Base-by-base conservation (phyloP, 2,113 vertebrate genomes). In the Pygathrix nemaeus region DNA sequence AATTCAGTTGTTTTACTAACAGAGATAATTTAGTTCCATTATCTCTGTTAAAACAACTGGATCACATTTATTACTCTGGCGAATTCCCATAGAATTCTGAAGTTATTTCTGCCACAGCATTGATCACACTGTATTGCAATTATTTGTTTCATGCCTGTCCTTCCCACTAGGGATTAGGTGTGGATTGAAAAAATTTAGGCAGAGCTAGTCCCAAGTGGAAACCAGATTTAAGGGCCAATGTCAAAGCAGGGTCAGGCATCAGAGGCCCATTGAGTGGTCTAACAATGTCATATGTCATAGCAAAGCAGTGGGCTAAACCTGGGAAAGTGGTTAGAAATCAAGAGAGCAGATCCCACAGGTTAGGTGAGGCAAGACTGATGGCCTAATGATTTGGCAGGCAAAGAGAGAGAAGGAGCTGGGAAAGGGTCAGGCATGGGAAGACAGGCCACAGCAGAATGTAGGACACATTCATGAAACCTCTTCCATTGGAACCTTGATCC, bases 1-100 rank as follows among this genome's bases (percentile, higher is more conserved):
- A 89, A 93, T 85, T 86, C 45, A 91, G 4, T 96, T 25, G 83
- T 86, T 97, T 96, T 90, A 61, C 61, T 55, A 32, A 93, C 14
- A 92, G 61, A 88, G 55, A 59, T 81, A 87, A 93, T 73, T 90
- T 57, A 92, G 88, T 75, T 96, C 8, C 73, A 90, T 86, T 88
- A 66, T 95, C 32, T 94, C n/a, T 93, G 48, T 82, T 95, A 50
- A 94, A 90, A 83, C 12, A 92, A 88, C 25, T 70, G 35, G 27
- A 57, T 95, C 35, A 59, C 72, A 93, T 94, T 90, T 88, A 76
- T 85, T 93, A 38, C 52, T 88, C 20, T 57, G 23, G 1, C 52
- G 9, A 50, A 20, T 93, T 66, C 40, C 18, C 68, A 61, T 35
- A n/a, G 45, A 90, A 59, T 66, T 10, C 75, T n/a, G 32, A 23